Conservation (phyloP, 2,888 invertebrate species). For the Thecocarcelia acutangulata region DNA sequence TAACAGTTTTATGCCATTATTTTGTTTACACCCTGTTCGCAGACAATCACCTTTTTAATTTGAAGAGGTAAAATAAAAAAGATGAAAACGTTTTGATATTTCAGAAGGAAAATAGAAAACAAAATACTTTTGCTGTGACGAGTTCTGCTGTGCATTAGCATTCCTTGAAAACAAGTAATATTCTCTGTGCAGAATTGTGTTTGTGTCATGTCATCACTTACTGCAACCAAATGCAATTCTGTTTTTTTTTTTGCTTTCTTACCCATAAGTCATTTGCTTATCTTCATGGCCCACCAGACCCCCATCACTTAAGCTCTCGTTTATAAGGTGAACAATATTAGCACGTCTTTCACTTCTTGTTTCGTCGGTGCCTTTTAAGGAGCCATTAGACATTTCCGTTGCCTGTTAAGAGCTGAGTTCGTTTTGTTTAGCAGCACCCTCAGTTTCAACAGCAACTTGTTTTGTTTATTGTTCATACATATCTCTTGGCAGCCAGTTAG, state of each 20-base stretch:
- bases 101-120: not conserved
- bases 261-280: constrained; percentile 1
- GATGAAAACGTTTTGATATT: constrained; percentile 24
- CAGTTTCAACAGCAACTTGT: constrained; percentile 30
- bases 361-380: constrained; percentile 42
- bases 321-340: constrained; percentile 48
- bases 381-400: constrained; percentile 65
- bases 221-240: constrained; percentile 3
- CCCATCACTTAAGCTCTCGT: constrained; percentile 15
- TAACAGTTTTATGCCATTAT: constrained; percentile 35
- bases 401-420: constrained; percentile 25
- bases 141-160: constrained; percentile 1
- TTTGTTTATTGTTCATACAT: constrained; percentile 30
- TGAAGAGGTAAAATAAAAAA: constrained; percentile 12
- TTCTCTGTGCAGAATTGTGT: constrained; percentile 3
- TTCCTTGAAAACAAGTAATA: not conserved
- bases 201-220: not conserved
- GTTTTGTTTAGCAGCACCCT: constrained; percentile 29
- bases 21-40: constrained; percentile 24
- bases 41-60: constrained; percentile 40
- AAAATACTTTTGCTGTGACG: constrained; percentile 29
- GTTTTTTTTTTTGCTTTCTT: no score
- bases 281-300: constrained; percentile 19
- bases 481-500: constrained; percentile 41
- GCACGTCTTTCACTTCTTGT: constrained; percentile 4